Percentiles rank a stretch among this genome's conserved stretches.
phyloP scores from a whole-genome alignment of 1,140 invertebrate species.

The Nylanderia fulva region DNA sequence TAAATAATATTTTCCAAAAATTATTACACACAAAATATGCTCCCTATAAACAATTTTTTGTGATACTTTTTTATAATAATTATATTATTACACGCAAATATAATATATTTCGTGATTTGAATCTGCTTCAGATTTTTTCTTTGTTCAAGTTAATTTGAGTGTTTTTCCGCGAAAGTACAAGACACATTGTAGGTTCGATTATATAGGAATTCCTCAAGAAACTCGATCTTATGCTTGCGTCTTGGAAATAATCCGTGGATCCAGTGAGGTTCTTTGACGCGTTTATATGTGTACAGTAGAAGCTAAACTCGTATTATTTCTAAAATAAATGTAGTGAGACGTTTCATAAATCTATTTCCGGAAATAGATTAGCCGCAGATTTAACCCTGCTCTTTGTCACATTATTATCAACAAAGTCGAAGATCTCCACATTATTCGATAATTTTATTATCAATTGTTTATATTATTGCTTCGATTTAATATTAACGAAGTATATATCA shows the following conservation, averaged over 20 bases:
- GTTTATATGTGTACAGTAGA: background rate
- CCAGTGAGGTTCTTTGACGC: background rate
- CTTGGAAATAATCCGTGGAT: background rate
- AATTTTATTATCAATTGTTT: background rate
- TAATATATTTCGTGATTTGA: background rate
- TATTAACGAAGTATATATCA: background rate
- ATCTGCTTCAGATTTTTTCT: background rate
- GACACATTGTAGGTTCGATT: background rate
- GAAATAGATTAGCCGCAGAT: slow-evolving; percentile 16
- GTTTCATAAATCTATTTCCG: background rate
- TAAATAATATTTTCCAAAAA: background rate
- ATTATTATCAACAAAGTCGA: slow-evolving; percentile 1
- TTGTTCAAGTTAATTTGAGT: background rate
- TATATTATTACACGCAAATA: too few species aligned
- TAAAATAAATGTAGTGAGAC: background rate
- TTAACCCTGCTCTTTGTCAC: background rate
- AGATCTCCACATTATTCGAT: background rate
- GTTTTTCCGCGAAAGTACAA: background rate
- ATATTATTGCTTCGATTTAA: background rate
- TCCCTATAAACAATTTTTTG: background rate
- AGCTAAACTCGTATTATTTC: background rate
- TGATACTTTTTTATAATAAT: background rate
- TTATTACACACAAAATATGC: background rate
- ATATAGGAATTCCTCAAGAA: background rate
- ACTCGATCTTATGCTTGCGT: background rate